Conservation (phyloP, 2,888 invertebrate species). For the Leucophenga maculata region DNA sequence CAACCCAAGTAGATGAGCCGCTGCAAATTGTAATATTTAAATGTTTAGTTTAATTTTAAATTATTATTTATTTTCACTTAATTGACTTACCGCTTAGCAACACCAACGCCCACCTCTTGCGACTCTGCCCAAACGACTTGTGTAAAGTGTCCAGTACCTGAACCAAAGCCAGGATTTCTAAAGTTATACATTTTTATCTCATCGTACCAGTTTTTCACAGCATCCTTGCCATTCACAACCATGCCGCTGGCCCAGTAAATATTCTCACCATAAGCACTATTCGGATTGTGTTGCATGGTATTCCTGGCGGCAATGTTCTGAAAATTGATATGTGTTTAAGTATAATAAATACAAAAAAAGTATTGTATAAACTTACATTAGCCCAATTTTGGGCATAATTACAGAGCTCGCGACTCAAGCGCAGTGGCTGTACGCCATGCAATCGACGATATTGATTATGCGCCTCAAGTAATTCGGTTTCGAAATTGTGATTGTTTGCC, state of each 20-base stretch:
- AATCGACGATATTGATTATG: slow-evolving; percentile 82
- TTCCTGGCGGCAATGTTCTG: slow-evolving; percentile 75
- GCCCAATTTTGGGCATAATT: slow-evolving; percentile 83
- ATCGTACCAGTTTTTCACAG: slow-evolving; percentile 86
- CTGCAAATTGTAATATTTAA: slow-evolving; percentile 25
- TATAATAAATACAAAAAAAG: too few relatives aligned
- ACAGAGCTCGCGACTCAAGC: slow-evolving; percentile 78
- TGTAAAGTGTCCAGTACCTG: slow-evolving; percentile 86
- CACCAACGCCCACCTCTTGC: slow-evolving; percentile 83
- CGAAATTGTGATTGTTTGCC: slow-evolving; percentile 72
- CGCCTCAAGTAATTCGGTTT: slow-evolving; percentile 80
- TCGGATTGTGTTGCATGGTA: slow-evolving; percentile 80
- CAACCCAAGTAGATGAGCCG: slow-evolving; percentile 39
- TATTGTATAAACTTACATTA: slow-evolving; percentile 63
- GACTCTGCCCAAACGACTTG: slow-evolving; percentile 88
- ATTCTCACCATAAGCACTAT: slow-evolving; percentile 88
- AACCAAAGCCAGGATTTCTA: slow-evolving; percentile 76
- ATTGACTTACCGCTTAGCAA: slow-evolving; percentile 73
- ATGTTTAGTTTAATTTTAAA: background rate
- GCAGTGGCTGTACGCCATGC: slow-evolving; percentile 81
- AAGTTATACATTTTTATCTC: slow-evolving; percentile 82
- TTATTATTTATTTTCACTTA: background rate
- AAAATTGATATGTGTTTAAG: background rate
- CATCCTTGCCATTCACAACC: slow-evolving; percentile 78
- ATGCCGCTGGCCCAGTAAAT: slow-evolving; percentile 84